Evolutionary conservation across 2,113 vertebrate genomes (phyloP).

Genomic region (Osmerus mordax): DNA sequence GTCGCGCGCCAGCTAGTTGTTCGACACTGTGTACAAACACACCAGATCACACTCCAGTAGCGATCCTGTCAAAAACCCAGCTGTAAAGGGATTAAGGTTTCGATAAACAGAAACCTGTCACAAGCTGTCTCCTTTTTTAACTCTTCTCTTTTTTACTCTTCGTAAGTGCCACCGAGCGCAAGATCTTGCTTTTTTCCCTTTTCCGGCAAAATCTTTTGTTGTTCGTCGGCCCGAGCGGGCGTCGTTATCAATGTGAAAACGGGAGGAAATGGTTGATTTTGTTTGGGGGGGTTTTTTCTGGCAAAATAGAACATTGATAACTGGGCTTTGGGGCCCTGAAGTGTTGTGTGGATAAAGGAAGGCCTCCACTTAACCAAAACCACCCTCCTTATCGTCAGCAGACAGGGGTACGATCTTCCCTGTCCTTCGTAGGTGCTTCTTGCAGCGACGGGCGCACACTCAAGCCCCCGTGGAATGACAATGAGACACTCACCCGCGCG

Average conservation of each 20-base stretch:
- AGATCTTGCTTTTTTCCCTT: too few relatives aligned
- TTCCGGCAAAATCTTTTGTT: too few relatives aligned
- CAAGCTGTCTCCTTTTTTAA: conserved; percentile 27
- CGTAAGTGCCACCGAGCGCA: not conserved
- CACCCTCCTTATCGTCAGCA: conserved; percentile 49
- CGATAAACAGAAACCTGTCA: conserved; percentile 62
- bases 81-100: conserved; percentile 55
- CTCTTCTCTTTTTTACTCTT: conserved; percentile 26
- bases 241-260: conserved; percentile 20
- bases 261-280: conserved; percentile 23
- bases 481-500: conserved; percentile 32
- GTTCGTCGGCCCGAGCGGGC: too few relatives aligned
- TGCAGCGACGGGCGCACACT: conserved; percentile 24
- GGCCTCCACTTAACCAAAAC: conserved; percentile 37
- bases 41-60: conserved; percentile 51
- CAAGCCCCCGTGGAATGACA: conserved; percentile 43
- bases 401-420: conserved; percentile 39
- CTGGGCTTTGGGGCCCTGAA: conserved; percentile 43
- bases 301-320: conserved; percentile 11
- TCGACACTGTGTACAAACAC: conserved; percentile 62
- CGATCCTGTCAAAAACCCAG: conserved; percentile 51
- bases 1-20: conserved; percentile 55
- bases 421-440: conserved; percentile 45
- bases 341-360: conserved; percentile 51
- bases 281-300: conserved; percentile 23